Evolutionary conservation across 1,140 invertebrate genomes (phyloP), one percentile per base, ranked within the genome.

Genomic region (Leptopilina boulardi): DNA sequence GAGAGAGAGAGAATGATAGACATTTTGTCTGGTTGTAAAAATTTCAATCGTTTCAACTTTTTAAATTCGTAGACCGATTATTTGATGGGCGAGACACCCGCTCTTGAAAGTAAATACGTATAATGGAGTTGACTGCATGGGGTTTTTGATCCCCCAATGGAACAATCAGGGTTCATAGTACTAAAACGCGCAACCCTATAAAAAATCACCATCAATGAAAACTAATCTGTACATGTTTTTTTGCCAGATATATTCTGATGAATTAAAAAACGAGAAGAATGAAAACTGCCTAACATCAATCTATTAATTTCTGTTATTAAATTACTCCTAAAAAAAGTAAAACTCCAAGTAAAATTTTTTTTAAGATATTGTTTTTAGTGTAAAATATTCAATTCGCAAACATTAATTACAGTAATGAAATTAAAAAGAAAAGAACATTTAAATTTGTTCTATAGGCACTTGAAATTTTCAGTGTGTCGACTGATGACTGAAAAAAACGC

Each of bases 161-260:
- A 66, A 66, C 59, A 66, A 66, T 66, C 59, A 66, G 21, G 56
- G 56, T 66, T 30, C 47, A 51, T 51, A 51, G 47, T 66, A 30
- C 23, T 30, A 30, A 66, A 66, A 23, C 59, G 59, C 13, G n/a
- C 59, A 66, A 66, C 59, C 59, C 59, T 8, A 66, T 66, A 30
- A 66, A 51, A 66, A 66, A 66, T 66, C 59, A 66, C 59, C 13
- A 66, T 66, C 59, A 66, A 66, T 66, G 59, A 66, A 66, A 66
- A 66, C 59, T 66, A 66, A 66, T 66, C 59, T 30, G 59, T 23
- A 66, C 59, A 66, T 66, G 59, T 30, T 66, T 66, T 30, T n/a
- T 15, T 11, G 3, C 26, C 4, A 1, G 26, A 54, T 10, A 54
- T 26, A 8, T n/a, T 66, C 23, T 15, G 26, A 26, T 66, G 6